Conservation (phyloP, 2,888 invertebrate genomes). For the Xanthostigma xanthostigma region DNA sequence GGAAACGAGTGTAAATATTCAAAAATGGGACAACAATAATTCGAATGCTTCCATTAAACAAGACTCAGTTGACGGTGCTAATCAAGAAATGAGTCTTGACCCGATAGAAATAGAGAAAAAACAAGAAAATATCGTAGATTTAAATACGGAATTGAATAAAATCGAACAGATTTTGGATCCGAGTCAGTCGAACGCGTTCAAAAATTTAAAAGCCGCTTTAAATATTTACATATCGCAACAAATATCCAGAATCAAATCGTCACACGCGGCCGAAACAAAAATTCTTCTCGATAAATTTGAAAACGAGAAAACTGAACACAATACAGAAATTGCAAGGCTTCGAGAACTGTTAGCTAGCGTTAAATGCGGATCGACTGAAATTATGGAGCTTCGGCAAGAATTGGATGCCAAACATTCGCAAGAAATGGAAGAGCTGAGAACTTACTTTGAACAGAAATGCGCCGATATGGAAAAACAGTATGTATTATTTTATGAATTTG, state of each 20-base stretch:
- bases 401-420: conserved; percentile 49
- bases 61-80: not conserved
- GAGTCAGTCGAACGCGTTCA: conserved; percentile 26
- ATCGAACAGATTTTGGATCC: conserved; percentile 26
- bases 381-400: conserved; percentile 40
- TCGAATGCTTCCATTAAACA: not conserved
- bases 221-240: conserved; percentile 39
- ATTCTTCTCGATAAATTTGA: conserved; percentile 33
- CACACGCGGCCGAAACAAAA: conserved; percentile 29
- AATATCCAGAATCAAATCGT: conserved; percentile 32
- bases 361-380: conserved; percentile 39
- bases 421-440: conserved; percentile 65
- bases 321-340: conserved; percentile 35
- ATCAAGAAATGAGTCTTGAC: not conserved
- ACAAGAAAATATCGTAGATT: conserved; percentile 5
- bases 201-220: conserved; percentile 36
- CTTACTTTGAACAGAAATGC: conserved; percentile 68
- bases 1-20: conserved; percentile 28
- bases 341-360: conserved; percentile 39
- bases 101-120: conserved; percentile 31
- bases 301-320: conserved; percentile 39
- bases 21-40: conserved; percentile 12
- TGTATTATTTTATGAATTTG: conserved; percentile 16
- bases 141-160: conserved; percentile 25
- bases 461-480: conserved; percentile 65